Conservation (phyloP, 1,140 invertebrate genomes). For the Drosophila navojoa region DNA sequence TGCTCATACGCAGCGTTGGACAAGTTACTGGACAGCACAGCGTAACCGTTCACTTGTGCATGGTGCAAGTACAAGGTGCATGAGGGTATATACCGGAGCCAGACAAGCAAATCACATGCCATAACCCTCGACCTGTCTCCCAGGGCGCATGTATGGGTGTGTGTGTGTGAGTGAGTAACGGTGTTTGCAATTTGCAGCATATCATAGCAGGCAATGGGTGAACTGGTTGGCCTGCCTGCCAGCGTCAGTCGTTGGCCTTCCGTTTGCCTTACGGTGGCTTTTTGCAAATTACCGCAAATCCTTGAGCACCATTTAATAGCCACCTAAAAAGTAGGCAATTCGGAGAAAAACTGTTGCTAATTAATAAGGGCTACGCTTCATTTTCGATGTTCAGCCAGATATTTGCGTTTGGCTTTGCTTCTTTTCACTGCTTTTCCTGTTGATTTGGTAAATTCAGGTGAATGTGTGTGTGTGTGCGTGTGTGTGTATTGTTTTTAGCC, state of each 20-base stretch:
- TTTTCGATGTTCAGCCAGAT: conserved; percentile 28
- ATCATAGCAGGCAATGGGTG: conserved; percentile 49
- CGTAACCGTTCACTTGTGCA: conserved; percentile 31
- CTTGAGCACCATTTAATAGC: conserved; percentile 29
- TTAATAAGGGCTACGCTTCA: conserved; percentile 62
- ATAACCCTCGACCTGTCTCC: conserved; percentile 45
- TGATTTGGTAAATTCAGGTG: conserved; percentile 5
- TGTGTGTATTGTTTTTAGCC: conserved; percentile 3
- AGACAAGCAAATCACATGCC: conserved; percentile 77
- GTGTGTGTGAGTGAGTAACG: conserved; percentile 8
- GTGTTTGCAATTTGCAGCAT: conserved; percentile 73
- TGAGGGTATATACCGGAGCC: conserved; percentile 41
- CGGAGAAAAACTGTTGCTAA: conserved; percentile 49
- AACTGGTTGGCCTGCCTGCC: conserved; percentile 9
- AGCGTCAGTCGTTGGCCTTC: neutral
- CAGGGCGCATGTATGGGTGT: neutral
- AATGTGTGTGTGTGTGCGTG: conserved; percentile 24
- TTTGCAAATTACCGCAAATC: conserved; percentile 55
- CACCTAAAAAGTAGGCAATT: neutral
- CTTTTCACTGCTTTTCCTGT: conserved; percentile 14
- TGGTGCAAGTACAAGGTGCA: conserved; percentile 38
- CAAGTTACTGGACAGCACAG: conserved; percentile 55
- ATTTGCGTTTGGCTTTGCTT: neutral
- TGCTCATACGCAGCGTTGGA: conserved; percentile 75
- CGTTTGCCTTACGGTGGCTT: conserved; percentile 43